A percentile compares a stretch with the other conserved stretches of the same genome.
These are phyloP conservation scores for Chinchilla lanigera DNA, from an alignment of 2,113 vertebrate genomes.

Conservation along the genomic window DNA sequence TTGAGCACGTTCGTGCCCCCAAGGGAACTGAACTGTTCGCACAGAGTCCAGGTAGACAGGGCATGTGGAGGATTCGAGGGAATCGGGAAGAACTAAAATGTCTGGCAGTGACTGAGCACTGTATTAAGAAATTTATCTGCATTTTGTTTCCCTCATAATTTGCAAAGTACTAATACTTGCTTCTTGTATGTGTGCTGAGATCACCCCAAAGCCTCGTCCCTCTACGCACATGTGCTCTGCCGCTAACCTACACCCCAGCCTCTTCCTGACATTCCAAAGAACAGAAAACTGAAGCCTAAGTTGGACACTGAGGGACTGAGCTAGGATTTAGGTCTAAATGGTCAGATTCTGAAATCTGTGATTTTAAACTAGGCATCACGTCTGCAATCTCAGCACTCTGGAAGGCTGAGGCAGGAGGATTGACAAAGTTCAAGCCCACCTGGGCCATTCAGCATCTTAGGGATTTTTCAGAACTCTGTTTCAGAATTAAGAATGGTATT, in stretches of 20 bases:
- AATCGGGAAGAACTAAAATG: background rate
- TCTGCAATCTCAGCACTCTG: background rate
- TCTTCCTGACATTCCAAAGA: background rate
- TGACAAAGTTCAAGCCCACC: background rate
- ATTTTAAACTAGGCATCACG: background rate
- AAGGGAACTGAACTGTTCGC: background rate
- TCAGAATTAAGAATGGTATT: background rate
- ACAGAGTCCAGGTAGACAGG: background rate
- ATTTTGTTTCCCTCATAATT: background rate
- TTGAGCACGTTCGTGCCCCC: background rate
- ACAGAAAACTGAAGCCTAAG: constrained; percentile 1
- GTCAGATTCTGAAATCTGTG: background rate
- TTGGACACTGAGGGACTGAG: background rate
- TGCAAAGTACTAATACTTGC: background rate
- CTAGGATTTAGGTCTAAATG: background rate
- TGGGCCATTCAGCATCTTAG: background rate
- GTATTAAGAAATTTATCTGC: background rate
- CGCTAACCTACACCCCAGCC: background rate
- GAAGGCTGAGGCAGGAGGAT: background rate
- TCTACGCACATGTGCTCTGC: background rate
- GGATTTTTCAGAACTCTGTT: background rate
- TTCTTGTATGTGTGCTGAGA: background rate
- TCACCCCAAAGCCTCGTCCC: background rate
- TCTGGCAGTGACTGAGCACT: background rate
- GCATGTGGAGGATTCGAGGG: constrained; percentile 11